Evolutionary conservation across 1,140 invertebrate genomes (phyloP), one percentile per base, ranked within the genome.

Genomic region (Sitophilus oryzae): DNA sequence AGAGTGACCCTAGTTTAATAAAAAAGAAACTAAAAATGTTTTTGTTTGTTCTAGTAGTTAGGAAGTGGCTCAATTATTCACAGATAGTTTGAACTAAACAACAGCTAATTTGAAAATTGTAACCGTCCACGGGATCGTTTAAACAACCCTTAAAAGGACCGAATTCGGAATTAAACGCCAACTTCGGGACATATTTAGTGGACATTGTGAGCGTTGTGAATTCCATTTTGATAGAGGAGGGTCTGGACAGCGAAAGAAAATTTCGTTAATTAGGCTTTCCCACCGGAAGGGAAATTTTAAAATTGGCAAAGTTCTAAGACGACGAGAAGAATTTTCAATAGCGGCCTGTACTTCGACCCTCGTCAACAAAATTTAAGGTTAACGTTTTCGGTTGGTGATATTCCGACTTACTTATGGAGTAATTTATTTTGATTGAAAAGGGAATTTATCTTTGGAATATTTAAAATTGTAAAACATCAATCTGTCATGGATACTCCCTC

Each of bases 211-310:
- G 40, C 41, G 53, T 22, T 56, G 41, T 21, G 40, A 56, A 56
- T 56, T 56, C 53, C 53, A 30, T 56, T 56, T 56, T 56, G 47
- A 51, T 56, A 50, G 54, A 56, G 30, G 21, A 56, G 47, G 54
- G 54, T 55, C 41, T 44, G 35, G 25, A 56, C 47, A 37, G 41
- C 25, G 35, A 49, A 56, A 56, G 46, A 56, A 56, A 56, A 51
- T 50, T 56, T 50, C 22, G 47, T 50, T 56, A 50, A 56, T 50
- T 56, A 50, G 30, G 19, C 37, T 25, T 10, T 6, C 14, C 34
- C n/a, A 25, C 38, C 21, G 30, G 41, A 35, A 44, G 40, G 16
- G 44, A 41, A 50, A 56, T 38, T 51, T 56, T 56, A 50, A 56
- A 50, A 56, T 50, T 49, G 40, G 54, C 38, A 44, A 56, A 56